Percentiles rank a stretch among this genome's conserved stretches.
phyloP scores from a whole-genome alignment of 1,140 invertebrate genomes.

The Coenobita brevimanus region DNA sequence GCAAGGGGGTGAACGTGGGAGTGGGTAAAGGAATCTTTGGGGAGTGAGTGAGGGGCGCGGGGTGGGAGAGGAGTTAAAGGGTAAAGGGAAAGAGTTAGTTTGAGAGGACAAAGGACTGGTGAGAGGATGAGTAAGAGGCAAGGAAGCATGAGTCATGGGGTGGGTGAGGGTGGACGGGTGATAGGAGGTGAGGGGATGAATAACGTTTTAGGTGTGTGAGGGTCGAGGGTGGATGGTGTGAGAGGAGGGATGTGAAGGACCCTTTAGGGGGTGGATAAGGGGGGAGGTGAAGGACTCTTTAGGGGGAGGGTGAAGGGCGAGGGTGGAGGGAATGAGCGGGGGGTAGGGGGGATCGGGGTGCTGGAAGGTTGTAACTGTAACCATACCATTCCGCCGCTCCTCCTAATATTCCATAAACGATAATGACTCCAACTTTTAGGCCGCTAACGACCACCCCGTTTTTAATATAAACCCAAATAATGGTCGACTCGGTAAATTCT shows the following conservation, averaged over 20 bases:
- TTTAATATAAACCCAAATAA: conserved; percentile 67
- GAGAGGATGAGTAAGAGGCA: not conserved
- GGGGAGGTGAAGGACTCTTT: conserved; percentile 6
- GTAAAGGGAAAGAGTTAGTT: no score
- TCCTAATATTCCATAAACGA: conserved; percentile 67
- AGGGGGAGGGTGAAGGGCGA: no score
- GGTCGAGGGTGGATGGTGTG: not conserved
- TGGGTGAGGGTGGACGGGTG: not conserved
- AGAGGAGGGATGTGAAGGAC: no score
- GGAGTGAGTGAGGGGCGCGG: no score
- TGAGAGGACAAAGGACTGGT: not conserved
- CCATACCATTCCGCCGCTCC: conserved; percentile 63
- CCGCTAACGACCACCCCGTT: conserved; percentile 64
- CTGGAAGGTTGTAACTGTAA: conserved; percentile 62
- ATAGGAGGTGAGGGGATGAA: not conserved
- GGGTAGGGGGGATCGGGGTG: conserved; percentile 1
- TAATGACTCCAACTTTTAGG: conserved; percentile 67
- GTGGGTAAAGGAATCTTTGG: not conserved
- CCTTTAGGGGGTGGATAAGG: not conserved
- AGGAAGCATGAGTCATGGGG: not conserved
- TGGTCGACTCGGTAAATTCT: conserved; percentile 67
- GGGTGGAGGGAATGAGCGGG: not conserved
- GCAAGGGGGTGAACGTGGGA: no score
- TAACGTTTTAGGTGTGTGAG: not conserved
- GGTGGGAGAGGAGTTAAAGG: no score